Evolutionary conservation across 2,888 invertebrate genomes (phyloP), one percentile per base, ranked within the genome.

Genomic region (Strigamia crassipes): DNA sequence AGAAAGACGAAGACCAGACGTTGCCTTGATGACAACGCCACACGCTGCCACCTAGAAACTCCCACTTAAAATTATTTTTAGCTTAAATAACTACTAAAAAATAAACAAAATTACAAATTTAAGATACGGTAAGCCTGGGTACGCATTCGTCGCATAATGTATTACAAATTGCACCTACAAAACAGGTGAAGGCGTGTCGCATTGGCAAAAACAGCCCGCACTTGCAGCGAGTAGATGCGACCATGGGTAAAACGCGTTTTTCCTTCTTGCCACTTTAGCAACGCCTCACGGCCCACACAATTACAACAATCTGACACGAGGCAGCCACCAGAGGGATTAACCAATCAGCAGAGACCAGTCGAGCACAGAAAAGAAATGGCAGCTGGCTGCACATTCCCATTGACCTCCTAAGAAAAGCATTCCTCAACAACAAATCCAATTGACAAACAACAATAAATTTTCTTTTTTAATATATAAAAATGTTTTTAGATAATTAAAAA

Each of bases 301-400:
- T 73, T 73, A 73, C 73, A 73, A 73, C 73, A 73, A 73, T 73
- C 73, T 73, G 73, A 73, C 73, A 73, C 73, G 73, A 73, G 73
- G 31, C 73, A 73, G 73, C 73, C 73, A 73, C 73, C 73, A 73
- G 73, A 73, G 73, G 73, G 73, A 73, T 73, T 73, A 73, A 73
- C 73, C 73, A 73, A 73, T 73, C 73, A 73, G 31, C 73, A 27
- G 73, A 27, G 73, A 73, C 73, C 73, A 73, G 27, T 73, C 73
- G 73, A 73, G 73, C 73, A 73, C 73, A 73, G 73, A 73, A 73
- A 73, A 73, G 73, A 73, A 73, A 73, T 31, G 73, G 27, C 73
- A 73, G 73, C 73, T 31, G 73, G 73, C 31, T 73, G 73, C 27
- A n/a, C 31, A 27, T n/a, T 73, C 8, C 15, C 31, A 73, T 27